Evolutionary conservation across 2,113 vertebrate species (phyloP), one percentile per base, ranked within the genome.

Genomic region (Hymenochirus boettgeri): DNA sequence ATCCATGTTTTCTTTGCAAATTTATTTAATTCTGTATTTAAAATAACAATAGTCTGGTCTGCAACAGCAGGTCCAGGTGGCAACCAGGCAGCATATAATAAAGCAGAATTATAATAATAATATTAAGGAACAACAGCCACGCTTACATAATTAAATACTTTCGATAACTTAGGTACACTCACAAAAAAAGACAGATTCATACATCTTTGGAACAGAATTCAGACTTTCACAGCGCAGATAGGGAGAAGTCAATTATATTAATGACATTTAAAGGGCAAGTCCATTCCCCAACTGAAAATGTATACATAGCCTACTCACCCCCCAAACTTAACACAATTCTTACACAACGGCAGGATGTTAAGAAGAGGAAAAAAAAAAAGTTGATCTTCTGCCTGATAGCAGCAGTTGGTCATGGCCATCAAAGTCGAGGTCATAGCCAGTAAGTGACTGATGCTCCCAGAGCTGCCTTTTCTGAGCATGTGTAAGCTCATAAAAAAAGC

Each of bases 141-240:
- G 78, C 85, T 89, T 82, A 83, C 62, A 17, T 81, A 84, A 58
- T 83, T 89, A 90, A 90, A 90, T 89, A 90, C 75, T 88, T 74
- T 72, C 62, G 83, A 90, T 89, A 90, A 90, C 82, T 90, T 90
- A 90, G 84, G 79, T 67, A 58, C 57, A 86, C 24, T 77, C 80
- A 87, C 79, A 82, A 82, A 84, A 76, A 62, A 76, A 47, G 78
- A 83, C 64, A 42, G 65, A 67, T 74, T 80, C 73, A 76, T 78
- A 67, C 57, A 7, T 90, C 89, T 88, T 90, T 89, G 89, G 88
- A 85, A 89, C 85, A 82, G 76, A 73, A 76, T 31, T 37, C 72
- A 70, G 81, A 82, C 29, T 75, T 90, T 88, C 88, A 89, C 86
- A 90, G 86, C 88, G 86, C 74, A 45, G 85, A 83, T 81, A 73